A percentile compares a stretch with the other conserved stretches of the same genome.
Conservation (phyloP, 2,888 invertebrate genomes). For the Cyaniris semiargus region DNA sequence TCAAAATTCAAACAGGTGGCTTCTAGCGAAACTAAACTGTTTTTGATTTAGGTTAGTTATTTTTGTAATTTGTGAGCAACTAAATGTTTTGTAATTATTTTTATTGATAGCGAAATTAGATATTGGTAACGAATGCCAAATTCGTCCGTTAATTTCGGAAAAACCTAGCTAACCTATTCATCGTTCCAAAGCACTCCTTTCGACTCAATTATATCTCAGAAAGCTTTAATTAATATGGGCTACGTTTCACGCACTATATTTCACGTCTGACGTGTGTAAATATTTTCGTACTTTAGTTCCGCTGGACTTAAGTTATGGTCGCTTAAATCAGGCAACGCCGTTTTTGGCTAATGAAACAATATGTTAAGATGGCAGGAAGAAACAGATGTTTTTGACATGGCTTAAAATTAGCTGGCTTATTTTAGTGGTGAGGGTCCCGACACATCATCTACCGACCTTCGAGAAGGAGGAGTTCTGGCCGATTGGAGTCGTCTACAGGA, state of each 20-base stretch:
- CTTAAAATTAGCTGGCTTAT: too few species aligned
- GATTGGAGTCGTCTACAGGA: too few species aligned
- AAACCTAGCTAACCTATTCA: background rate
- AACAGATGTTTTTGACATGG: background rate
- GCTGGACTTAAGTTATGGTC: background rate
- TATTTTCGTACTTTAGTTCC: conserved; percentile 25
- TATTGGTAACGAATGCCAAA: background rate
- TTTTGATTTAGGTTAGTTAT: too few species aligned
- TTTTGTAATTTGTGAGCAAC: too few species aligned
- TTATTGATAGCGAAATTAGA: background rate
- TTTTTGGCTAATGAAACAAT: conserved; percentile 28
- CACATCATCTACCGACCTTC: too few species aligned
- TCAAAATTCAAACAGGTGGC: too few species aligned
- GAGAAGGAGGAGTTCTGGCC: too few species aligned
- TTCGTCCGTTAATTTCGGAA: background rate
- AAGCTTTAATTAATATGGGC: background rate
- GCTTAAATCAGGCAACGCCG: conserved; percentile 7
- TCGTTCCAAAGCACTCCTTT: background rate
- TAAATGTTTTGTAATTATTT: too few species aligned
- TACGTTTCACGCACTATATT: background rate
- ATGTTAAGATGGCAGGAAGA: conserved; percentile 14
- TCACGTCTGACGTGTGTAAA: conserved; percentile 12
- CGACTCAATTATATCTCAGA: background rate
- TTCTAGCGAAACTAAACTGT: too few species aligned
- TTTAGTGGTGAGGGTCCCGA: too few species aligned